These are phyloP conservation scores for Nomada ruficornis DNA, from an alignment of 2,888 invertebrate species.

Conservation along the genomic window DNA sequence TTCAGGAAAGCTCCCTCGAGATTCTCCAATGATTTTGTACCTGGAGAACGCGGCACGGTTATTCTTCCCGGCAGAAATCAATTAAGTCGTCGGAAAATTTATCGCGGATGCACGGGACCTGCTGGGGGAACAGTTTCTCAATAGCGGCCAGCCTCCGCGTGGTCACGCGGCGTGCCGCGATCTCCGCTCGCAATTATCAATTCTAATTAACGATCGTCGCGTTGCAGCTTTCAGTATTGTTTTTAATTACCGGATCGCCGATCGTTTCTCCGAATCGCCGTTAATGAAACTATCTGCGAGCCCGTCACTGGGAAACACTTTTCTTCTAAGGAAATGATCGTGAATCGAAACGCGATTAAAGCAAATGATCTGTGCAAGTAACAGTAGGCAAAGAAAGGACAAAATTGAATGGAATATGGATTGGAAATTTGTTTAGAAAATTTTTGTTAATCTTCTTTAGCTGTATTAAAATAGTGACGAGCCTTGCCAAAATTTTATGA, in stretches of 20 bases:
- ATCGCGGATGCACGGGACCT: not conserved
- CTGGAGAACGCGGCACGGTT: not conserved
- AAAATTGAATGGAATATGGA: too few species aligned
- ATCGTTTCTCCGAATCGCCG: conserved; percentile 28
- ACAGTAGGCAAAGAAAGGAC: too few species aligned
- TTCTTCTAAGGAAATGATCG: conserved; percentile 17
- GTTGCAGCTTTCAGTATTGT: conserved; percentile 34
- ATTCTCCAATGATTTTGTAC: not conserved
- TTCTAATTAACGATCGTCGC: conserved; percentile 45
- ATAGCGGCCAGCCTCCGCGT: conserved; percentile 15
- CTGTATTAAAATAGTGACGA: too few species aligned
- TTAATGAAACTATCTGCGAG: conserved; percentile 48
- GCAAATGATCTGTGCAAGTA: conserved; percentile 10
- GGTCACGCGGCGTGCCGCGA: conserved; percentile 26
- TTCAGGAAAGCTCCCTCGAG: not conserved
- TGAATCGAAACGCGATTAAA: conserved; percentile 7
- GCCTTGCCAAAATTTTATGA: too few species aligned
- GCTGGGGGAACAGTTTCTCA: conserved; percentile 22
- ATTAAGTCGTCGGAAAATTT: conserved; percentile 37
- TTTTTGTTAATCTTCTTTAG: too few species aligned
- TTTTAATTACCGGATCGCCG: conserved; percentile 15
- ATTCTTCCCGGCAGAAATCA: conserved; percentile 22
- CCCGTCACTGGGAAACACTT: not conserved
- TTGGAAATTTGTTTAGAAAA: too few species aligned
- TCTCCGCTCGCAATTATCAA: conserved; percentile 34